Evolutionary conservation across 2,797 vertebrate genomes (phyloP), one percentile per base, ranked within the genome.

Genomic region (Rhodeus uyekii): DNA sequence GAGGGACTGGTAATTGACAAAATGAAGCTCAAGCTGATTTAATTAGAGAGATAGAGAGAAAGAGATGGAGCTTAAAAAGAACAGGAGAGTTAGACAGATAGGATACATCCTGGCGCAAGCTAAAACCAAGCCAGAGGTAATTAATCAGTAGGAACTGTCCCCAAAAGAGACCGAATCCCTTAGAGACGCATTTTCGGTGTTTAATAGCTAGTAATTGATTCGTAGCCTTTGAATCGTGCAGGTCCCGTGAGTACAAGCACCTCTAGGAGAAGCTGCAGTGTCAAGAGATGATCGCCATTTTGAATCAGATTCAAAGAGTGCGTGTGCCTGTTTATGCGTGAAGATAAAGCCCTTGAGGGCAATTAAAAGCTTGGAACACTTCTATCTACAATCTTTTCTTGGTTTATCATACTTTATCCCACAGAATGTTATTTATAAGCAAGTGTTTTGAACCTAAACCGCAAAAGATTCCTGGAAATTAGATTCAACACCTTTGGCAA

Each of bases 171-270:
- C 77, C 16, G 44, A 58, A 44, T 86, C 78, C 38, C 76, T 63
- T 63, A 78, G 73, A 83, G 86, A 85, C 79, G 76, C 76, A 69
- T 84, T 85, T 87, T 83, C 63, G 74, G 80, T 84, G 76, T 84
- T 89, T 87, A 87, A 89, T 88, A 80, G 84, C 53, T 77, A 83
- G 79, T 89, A 86, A 90, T 89, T 87, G 83, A 88, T 88, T 90
- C 27, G 48, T 80, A 86, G 80, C 76, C 86, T 85, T 77, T 76
- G 78, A 83, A 87, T 80, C 58, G 22, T 19, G 29, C 16, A 42
- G 44, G 78, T 87, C 86, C 79, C 63, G 8, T 16, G 83, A 63
- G 85, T 48, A 34, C 24, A 29, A 27, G 50, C 83, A 80, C 81
- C 86, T 82, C 55, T 78, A 85, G 64, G 84, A 83, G 58, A 46